Evolutionary conservation across 2,888 invertebrate species (phyloP), one percentile per base, ranked within the genome.

Genomic region (Tetramorium bicarinatum): DNA sequence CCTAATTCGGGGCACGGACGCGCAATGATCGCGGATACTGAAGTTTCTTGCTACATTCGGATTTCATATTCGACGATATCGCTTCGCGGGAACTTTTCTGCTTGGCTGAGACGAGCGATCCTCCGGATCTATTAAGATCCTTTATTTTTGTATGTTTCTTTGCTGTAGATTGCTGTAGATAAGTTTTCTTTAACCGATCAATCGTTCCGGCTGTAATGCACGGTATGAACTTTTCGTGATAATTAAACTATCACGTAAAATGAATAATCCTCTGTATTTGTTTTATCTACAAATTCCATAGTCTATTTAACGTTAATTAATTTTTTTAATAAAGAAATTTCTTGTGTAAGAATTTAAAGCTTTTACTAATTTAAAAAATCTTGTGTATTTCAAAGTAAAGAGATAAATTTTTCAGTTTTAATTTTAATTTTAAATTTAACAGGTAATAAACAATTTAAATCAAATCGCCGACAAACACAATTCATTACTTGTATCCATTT

Each of bases 1-100:
- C 71, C 79, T 49, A 79, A 79, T 79, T 79, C 79, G 59, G 34
- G 25, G 59, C 79, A 69, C 79, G 79, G 34, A 79, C 79, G 77
- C 56, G 44, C 44, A 56, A 67, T 29, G 66, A 52, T 66, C 52
- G 25, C 25, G 52, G 66, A 77, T 77, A 41, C 54, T 41, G 25
- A 77, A 79, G 79, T 79, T 79, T 79, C 59, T 71, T 69, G 71
- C 34, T 69, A 69, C 79, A 13, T 61, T 38, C 34, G 47, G 38
- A 71, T 79, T 79, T 79, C 71, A 79, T 71, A 79, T 79, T 79
- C 71, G 38, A 13, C 34, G 25, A 79, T 79, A 71, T 67, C 66
- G 79, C 21, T 29, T n/a, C 21, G 44, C 34, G 21, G 29, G 13
- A 79, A 59, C 44, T 79, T 79, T 56, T n/a, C 21, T 11, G 21